These are phyloP conservation scores for Pseudomyrmex sp. DNA, from an alignment of 1,140 invertebrate species.

Conservation along the genomic window DNA sequence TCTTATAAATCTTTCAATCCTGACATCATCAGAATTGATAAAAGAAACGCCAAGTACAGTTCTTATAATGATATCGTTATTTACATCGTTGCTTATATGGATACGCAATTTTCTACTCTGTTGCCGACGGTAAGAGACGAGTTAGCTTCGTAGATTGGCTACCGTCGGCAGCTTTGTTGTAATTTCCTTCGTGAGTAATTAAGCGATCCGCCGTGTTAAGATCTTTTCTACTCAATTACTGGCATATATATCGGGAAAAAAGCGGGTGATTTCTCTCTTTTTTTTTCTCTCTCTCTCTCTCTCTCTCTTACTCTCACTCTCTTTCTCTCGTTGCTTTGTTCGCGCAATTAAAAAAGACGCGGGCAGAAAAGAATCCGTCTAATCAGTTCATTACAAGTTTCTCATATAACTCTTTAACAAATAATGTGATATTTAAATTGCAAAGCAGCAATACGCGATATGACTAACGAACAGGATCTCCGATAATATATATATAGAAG, in stretches of 20 bases:
- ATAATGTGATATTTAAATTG: conserved; percentile 38
- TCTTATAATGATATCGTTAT: conserved; percentile 35
- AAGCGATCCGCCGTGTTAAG: conserved; percentile 7
- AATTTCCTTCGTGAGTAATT: conserved; percentile 38
- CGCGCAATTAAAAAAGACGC: neutral
- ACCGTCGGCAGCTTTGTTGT: conserved; percentile 52
- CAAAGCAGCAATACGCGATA: conserved; percentile 2
- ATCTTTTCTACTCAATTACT: conserved; percentile 19
- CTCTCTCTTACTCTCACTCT: no score
- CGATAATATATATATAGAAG: conserved; percentile 20
- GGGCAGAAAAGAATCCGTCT: neutral
- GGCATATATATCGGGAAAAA: neutral
- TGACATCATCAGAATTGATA: no score
- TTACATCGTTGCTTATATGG: conserved; percentile 52
- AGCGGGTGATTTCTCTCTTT: neutral
- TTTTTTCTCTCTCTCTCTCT: no score
- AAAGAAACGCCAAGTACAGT: neutral
- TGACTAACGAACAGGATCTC: neutral
- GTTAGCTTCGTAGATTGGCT: conserved; percentile 40
- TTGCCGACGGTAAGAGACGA: conserved; percentile 51
- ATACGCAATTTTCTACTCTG: conserved; percentile 55
- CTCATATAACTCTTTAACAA: conserved; percentile 12
- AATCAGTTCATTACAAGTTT: conserved; percentile 26
- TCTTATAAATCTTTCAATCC: no score
- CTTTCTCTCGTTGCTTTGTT: no score